phyloP scores from a whole-genome alignment of 2,888 invertebrate genomes.

The Campoletis raptor region DNA sequence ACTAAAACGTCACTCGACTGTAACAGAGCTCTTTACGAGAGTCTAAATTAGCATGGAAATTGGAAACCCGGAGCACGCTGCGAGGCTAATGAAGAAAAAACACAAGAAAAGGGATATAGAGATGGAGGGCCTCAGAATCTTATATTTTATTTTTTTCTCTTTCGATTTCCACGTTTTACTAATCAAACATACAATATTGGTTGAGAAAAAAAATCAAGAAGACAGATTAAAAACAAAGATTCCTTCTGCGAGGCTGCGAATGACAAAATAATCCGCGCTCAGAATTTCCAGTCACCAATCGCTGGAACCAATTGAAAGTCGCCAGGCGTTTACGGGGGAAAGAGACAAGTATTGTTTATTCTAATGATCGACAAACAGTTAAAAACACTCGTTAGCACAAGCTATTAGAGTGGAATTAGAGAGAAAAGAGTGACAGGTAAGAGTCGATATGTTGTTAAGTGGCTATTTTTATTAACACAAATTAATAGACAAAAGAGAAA shows the following conservation, averaged over 20 bases:
- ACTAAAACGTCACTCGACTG: not conserved
- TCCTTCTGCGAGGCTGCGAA: constrained; percentile 21
- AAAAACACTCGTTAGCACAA: constrained; percentile 31
- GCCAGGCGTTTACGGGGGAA: not conserved
- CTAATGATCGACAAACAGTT: not conserved
- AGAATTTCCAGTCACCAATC: constrained; percentile 66
- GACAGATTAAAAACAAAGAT: constrained; percentile 30
- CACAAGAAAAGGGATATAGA: constrained; percentile 19
- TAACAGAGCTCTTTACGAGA: constrained; percentile 22
- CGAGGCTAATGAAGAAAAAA: constrained; percentile 41
- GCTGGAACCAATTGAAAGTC: constrained; percentile 54
- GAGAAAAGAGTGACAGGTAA: not conserved
- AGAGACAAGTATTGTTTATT: not conserved
- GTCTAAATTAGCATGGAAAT: constrained; percentile 50
- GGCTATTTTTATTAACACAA: constrained; percentile 33
- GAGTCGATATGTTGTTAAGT: constrained; percentile 16
- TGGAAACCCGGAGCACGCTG: constrained; percentile 66
- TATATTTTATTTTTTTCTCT: constrained; percentile 46
- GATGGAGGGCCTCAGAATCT: constrained; percentile 43
- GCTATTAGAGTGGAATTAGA: not conserved
- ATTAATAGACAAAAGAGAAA: constrained; percentile 65
- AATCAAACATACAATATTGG: constrained; percentile 19
- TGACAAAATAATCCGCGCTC: constrained; percentile 43
- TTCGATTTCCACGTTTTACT: constrained; percentile 33
- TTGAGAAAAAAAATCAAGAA: not conserved